A percentile compares a stretch with the other conserved stretches of the same genome.
These are phyloP conservation scores for Ochotona princeps DNA, from an alignment of 2,113 vertebrate genomes.

Conservation along the genomic window DNA sequence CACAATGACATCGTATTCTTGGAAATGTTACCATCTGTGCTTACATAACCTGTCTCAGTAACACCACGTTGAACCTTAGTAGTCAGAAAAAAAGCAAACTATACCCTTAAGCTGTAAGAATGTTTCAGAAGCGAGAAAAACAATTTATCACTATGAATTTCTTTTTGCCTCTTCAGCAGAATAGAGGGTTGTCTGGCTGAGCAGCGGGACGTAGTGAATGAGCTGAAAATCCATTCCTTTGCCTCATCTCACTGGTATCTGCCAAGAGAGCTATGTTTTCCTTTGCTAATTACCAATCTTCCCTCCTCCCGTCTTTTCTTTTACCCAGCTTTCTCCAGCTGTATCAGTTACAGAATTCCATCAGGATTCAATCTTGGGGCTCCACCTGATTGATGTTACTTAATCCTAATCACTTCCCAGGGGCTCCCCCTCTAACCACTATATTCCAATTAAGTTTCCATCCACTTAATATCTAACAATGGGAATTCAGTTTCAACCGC, in stretches of 20 bases:
- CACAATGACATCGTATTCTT: not conserved
- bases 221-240: not conserved
- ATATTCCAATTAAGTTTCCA: too few species aligned
- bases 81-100: not conserved
- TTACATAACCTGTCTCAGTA: not conserved
- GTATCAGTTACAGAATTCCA: not conserved
- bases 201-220: conserved; percentile 5
- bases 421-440: too few species aligned
- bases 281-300: not conserved
- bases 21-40: not conserved
- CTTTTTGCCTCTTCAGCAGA: not conserved
- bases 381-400: too few species aligned
- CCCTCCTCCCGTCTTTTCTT: conserved; percentile 5
- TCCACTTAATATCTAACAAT: too few species aligned
- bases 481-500: too few species aligned
- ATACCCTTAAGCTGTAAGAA: not conserved
- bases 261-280: not conserved
- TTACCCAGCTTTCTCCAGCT: conserved; percentile 40
- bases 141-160: not conserved
- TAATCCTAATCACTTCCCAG: too few species aligned
- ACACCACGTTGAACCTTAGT: not conserved
- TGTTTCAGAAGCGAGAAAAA: not conserved
- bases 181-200: not conserved
- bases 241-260: not conserved
- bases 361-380: too few species aligned